These are phyloP conservation scores for Ecliptopera silaceata DNA, from an alignment of 2,888 invertebrate species.

Conservation along the genomic window DNA sequence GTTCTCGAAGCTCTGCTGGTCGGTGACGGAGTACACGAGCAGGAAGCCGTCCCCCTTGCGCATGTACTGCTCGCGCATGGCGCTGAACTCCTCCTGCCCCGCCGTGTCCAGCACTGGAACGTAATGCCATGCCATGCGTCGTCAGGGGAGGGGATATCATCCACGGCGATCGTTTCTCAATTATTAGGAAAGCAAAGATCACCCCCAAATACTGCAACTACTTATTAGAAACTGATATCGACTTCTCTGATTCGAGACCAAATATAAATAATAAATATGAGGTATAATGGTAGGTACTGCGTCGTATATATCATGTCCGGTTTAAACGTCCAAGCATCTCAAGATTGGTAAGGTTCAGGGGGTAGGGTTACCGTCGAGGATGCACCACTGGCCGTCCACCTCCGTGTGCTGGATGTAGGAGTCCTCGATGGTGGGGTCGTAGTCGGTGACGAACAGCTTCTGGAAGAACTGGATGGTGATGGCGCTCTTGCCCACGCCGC, in stretches of 20 bases:
- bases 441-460: slow-evolving; percentile 96
- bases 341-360: not conserved
- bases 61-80: slow-evolving; percentile 97
- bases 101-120: slow-evolving; percentile 94
- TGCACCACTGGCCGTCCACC: slow-evolving; percentile 96
- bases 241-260: too few species aligned
- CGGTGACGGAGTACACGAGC: slow-evolving; percentile 96
- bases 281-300: too few species aligned
- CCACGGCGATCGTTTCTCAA: too few species aligned
- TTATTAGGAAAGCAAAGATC: too few species aligned
- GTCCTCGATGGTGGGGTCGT: slow-evolving; percentile 98
- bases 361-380: slow-evolving; percentile 89
- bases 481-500: slow-evolving; percentile 97
- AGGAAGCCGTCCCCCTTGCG: slow-evolving; percentile 96
- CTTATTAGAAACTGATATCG: too few species aligned
- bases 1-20: slow-evolving; percentile 95
- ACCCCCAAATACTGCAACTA: too few species aligned
- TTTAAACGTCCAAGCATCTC: too few species aligned
- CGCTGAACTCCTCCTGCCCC: slow-evolving; percentile 97
- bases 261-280: too few species aligned
- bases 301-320: too few species aligned
- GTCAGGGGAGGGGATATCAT: too few species aligned
- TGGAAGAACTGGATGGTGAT: slow-evolving; percentile 98
- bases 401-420: slow-evolving; percentile 97
- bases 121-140: too few species aligned